A percentile compares a stretch with the other conserved stretches of the same genome.
phyloP scores from a whole-genome alignment of 2,888 invertebrate species.

The Gandaritis pyraliata region DNA sequence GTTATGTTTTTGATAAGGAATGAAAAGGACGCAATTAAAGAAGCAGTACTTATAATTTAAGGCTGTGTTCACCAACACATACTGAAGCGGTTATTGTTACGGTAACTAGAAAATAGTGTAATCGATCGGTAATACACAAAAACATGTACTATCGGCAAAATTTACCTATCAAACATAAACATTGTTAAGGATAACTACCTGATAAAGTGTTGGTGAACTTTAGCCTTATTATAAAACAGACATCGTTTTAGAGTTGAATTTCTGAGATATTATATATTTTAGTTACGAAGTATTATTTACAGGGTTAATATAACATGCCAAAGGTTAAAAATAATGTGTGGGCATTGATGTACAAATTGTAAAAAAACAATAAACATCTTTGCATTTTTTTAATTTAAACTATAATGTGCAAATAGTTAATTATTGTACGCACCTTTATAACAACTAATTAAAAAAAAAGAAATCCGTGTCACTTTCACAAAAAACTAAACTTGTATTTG shows the following conservation, averaged over 20 bases:
- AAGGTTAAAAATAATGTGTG: not conserved
- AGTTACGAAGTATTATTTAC: not conserved
- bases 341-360: not conserved
- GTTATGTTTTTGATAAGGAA: slow-evolving; percentile 34
- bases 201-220: not conserved
- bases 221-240: not conserved
- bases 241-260: not conserved
- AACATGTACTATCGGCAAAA: too few species aligned
- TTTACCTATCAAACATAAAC: too few species aligned
- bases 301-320: not conserved
- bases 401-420: slow-evolving; percentile 4
- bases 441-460: slow-evolving; percentile 28
- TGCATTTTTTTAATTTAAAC: not conserved
- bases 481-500: slow-evolving; percentile 11
- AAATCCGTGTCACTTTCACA: slow-evolving; percentile 32
- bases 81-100: not conserved
- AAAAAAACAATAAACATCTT: not conserved
- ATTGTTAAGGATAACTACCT: not conserved
- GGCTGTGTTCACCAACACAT: not conserved
- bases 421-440: slow-evolving; percentile 52
- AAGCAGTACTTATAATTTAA: not conserved
- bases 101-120: not conserved
- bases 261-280: not conserved
- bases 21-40: slow-evolving; percentile 33
- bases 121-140: too few species aligned